Evolutionary conservation across 2,888 invertebrate genomes (phyloP), one percentile per base, ranked within the genome.

Genomic region (Microctonus aethiopoides): DNA sequence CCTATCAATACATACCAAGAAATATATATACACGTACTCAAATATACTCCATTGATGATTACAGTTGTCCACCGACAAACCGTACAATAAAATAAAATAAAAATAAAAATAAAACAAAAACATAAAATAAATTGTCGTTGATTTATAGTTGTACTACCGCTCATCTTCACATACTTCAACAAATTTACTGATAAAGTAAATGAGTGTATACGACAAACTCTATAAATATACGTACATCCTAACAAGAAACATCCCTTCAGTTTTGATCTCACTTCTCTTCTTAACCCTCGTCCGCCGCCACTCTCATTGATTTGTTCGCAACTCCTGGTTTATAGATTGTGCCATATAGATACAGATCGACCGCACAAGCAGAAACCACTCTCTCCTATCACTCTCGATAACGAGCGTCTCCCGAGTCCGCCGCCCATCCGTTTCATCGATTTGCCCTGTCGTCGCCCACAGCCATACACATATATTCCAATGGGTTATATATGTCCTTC

Each of bases 231-330:
- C 59, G n/a, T n/a, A n/a, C n/a, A n/a, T n/a, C n/a, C n/a, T n/a
- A n/a, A n/a, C n/a, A n/a, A n/a, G n/a, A n/a, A 51, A 20, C 26
- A 16, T 51, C 72, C 60, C 71, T 61, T 59, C 61, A 60, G 66
- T 22, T 61, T n/a, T 46, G 16, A 26, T 54, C 54, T 54, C 54
- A 22, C 54, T 46, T 39, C 61, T 69, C 41, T 67, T 71, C 56
- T 57, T 71, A 68, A 63, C 72, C 66, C 75, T 76, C 76, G 71
- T 72, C n/a, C n/a, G n/a, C 57, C 68, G 80, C 84, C 16, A 84
- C 84, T 84, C 81, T 81, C 81, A 82, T 84, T 84, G 84, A 84
- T 84, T 84, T 82, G 84, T 84, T 84, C 82, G 76, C 78, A 80
- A 81, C 80, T 81, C 77, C 78, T 80, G 79, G 79, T 81, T 83